A percentile compares a stretch with the other conserved stretches of the same genome.
Evolutionary conservation across 2,888 invertebrate genomes (phyloP).

Genomic region (Erebia aethiops): DNA sequence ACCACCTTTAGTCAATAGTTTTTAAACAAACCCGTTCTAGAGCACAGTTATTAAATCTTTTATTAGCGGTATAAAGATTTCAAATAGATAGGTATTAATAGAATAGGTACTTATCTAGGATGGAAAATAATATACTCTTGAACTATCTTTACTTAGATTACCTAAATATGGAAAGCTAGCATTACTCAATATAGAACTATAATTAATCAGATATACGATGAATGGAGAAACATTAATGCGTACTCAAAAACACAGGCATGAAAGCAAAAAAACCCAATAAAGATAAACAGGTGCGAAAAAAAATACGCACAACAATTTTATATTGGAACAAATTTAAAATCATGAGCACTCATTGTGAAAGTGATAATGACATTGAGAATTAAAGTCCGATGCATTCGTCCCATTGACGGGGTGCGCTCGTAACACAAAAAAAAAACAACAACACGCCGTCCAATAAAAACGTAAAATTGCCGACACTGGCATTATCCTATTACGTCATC

Average conservation of each 20-base stretch:
- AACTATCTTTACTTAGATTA: neutral
- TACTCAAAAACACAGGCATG: neutral
- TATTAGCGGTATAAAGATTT: neutral
- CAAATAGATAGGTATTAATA: neutral
- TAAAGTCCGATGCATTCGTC: slow-evolving; percentile 76
- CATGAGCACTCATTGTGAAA: slow-evolving; percentile 73
- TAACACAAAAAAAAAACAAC: slow-evolving; percentile 71
- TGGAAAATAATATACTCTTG: neutral
- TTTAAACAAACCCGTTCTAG: slow-evolving; percentile 14
- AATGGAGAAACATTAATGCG: neutral
- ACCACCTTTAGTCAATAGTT: neutral
- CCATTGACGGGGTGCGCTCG: slow-evolving; percentile 74
- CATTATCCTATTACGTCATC: slow-evolving; percentile 83
- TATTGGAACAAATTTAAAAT: slow-evolving; percentile 50
- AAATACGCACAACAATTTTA: slow-evolving; percentile 42
- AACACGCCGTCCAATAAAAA: slow-evolving; percentile 78
- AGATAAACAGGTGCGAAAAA: slow-evolving; percentile 29
- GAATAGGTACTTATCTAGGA: no score
- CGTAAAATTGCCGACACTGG: slow-evolving; percentile 79
- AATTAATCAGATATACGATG: neutral
- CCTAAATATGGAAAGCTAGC: neutral
- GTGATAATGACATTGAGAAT: slow-evolving; percentile 83
- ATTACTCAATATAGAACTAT: neutral
- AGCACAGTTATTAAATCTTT: neutral
- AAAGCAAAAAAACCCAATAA: slow-evolving; percentile 22